A percentile compares a stretch with the other conserved stretches of the same genome.
Conservation (phyloP, 2,888 invertebrate species). For the Drosophila subquinaria region DNA sequence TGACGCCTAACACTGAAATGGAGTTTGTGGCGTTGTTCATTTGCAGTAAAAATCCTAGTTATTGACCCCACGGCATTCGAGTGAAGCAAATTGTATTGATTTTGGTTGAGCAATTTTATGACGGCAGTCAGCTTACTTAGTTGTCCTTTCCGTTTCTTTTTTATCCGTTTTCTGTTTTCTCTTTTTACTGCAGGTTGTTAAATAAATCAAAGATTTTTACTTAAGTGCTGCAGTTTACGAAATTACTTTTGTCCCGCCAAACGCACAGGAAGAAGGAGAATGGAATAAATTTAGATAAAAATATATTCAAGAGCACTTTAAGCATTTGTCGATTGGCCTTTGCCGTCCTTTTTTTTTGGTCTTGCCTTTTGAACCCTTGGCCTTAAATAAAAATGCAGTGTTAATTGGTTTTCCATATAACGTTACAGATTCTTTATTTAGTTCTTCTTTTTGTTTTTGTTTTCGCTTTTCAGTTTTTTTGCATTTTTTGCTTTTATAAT, state of each 20-base stretch:
- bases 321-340: conserved; percentile 3
- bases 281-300: conserved; percentile 21
- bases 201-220: conserved; percentile 31
- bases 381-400: conserved; percentile 29
- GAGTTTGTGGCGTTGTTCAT: conserved; percentile 53
- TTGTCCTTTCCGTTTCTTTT: conserved; percentile 18
- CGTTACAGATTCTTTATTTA: conserved; percentile 84
- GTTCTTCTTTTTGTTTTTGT: conserved; percentile 54
- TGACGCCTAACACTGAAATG: conserved; percentile 14
- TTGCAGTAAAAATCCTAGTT: conserved; percentile 72
- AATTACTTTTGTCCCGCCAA: conserved; percentile 7
- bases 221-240: conserved; percentile 33
- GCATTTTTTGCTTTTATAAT: conserved; percentile 67
- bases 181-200: conserved; percentile 47
- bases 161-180: background rate
- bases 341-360: background rate
- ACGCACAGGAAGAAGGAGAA: background rate
- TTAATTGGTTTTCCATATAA: conserved; percentile 82
- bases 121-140: conserved; percentile 28
- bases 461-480: conserved; percentile 61
- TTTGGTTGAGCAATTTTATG: conserved; percentile 52
- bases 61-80: conserved; percentile 27
- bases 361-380: background rate
- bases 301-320: conserved; percentile 15
- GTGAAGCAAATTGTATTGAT: conserved; percentile 57